Percentiles rank a stretch among this genome's conserved stretches.
phyloP scores from a whole-genome alignment of 2,888 invertebrate species.

The Pemphredon lugubris region DNA sequence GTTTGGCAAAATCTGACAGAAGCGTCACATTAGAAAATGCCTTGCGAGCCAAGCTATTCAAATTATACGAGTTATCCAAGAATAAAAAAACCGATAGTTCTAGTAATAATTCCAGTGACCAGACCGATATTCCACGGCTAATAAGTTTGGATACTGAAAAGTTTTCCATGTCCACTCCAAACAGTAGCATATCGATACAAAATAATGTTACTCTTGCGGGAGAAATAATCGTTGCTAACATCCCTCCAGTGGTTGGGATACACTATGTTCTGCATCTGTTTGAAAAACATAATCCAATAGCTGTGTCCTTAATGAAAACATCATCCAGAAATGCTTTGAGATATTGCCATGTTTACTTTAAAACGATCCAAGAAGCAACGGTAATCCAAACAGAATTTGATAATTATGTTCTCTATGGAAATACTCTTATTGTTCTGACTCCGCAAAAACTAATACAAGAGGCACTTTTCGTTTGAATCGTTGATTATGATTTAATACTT shows the following conservation, averaged over 20 bases:
- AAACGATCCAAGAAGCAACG: slow-evolving; percentile 54
- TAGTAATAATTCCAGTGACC: background rate
- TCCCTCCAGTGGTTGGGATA: slow-evolving; percentile 57
- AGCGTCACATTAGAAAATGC: too few species aligned
- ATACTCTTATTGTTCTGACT: slow-evolving; percentile 68
- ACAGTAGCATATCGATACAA: background rate
- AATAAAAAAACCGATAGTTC: too few species aligned
- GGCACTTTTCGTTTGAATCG: background rate
- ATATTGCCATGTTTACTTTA: slow-evolving; percentile 73
- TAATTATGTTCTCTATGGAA: slow-evolving; percentile 48
- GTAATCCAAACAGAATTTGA: slow-evolving; percentile 65
- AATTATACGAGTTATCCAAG: too few species aligned
- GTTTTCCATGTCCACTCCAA: background rate
- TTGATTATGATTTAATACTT: background rate
- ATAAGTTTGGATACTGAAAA: too few species aligned
- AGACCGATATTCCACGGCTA: too few species aligned
- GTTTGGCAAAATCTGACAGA: too few species aligned
- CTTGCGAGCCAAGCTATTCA: too few species aligned
- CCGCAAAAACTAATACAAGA: slow-evolving; percentile 39
- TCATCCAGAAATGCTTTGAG: slow-evolving; percentile 45
- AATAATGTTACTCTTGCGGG: slow-evolving; percentile 23
- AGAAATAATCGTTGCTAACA: slow-evolving; percentile 74
- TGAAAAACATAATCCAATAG: slow-evolving; percentile 68
- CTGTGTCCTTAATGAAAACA: slow-evolving; percentile 58
- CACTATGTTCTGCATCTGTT: slow-evolving; percentile 72